Base-by-base conservation (phyloP, 2,888 invertebrate genomes). In the Clunio marinus region DNA sequence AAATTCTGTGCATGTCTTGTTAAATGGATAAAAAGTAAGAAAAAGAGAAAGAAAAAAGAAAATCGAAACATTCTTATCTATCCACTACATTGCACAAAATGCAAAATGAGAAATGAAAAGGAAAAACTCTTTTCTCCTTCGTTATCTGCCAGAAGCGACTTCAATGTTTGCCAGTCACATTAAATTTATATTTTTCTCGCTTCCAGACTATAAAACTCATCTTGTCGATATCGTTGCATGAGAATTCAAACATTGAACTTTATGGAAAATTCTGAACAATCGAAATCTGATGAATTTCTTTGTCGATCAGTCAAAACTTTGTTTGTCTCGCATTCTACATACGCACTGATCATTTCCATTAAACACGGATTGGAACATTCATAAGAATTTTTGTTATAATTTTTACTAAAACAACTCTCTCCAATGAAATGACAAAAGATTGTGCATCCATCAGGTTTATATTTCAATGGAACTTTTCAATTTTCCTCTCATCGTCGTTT, bases 401-500 rank as follows among this genome's bases (percentile, higher is more conserved):
- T 22, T 20, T 22, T 7, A 17, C 41, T 7, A 41, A 17, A n/a
- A 41, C 41, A 41, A 41, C 10, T 41, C 41, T 41, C 22, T 51
- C 51, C 51, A 51, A 37, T 60, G 20, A 37, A 41, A 60, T 37
- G 60, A 60, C 60, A 60, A 41, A 60, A 37, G 60, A 60, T 37
- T 41, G 22, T 35, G 17, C 60, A 41, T 41, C 41, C 32, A 41
- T 60, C 22, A 51, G 41, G 10, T 41, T 41, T 51, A 51, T 20
- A 22, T 51, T 51, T 51, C 51, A 51, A 51, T 51, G 51, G 51
- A 51, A 51, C 51, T 51, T 51, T 51, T 51, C 51, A 51, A 58
- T 58, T 58, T 58, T 58, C 57, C 57, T 58, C 57, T 20, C 51
- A 22, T 55, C 24, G 51, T 24, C 22, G 24, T 22, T 22, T 55